Conservation (phyloP, 2,888 invertebrate genomes). For the Lasioglossum vierecki region DNA sequence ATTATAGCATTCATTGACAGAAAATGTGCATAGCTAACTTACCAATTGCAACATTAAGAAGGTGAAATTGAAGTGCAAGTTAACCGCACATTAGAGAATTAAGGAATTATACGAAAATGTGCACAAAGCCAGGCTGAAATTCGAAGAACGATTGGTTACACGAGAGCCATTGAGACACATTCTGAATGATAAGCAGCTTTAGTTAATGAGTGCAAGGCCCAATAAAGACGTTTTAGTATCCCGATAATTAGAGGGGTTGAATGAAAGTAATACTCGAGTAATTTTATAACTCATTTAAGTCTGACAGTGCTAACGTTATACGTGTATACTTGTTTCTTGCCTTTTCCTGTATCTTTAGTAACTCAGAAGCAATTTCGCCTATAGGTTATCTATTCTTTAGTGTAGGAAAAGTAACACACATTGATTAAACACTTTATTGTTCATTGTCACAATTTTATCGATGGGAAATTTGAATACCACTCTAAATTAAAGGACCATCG, state of each 20-base stretch:
- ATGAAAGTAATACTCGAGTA: background rate
- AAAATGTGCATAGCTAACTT: background rate
- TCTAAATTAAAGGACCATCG: background rate
- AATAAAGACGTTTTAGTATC: background rate
- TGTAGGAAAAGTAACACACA: background rate
- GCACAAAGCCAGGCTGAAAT: background rate
- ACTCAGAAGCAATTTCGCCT: background rate
- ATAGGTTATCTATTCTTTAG: background rate
- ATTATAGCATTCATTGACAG: background rate
- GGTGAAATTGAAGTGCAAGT: background rate
- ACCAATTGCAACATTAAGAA: background rate
- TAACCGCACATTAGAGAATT: background rate
- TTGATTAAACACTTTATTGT: background rate
- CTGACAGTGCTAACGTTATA: background rate
- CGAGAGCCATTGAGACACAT: background rate
- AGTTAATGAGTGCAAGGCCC: background rate
- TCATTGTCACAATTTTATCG: background rate
- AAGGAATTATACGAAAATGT: background rate
- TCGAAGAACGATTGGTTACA: background rate
- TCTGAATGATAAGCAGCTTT: background rate
- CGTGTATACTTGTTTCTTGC: background rate
- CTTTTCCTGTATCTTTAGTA: background rate
- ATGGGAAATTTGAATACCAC: background rate
- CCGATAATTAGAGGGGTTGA: background rate
- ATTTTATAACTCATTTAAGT: slow-evolving; percentile 6